Conservation (phyloP, 1,140 invertebrate genomes). For the Drosophila punjabiensis region DNA sequence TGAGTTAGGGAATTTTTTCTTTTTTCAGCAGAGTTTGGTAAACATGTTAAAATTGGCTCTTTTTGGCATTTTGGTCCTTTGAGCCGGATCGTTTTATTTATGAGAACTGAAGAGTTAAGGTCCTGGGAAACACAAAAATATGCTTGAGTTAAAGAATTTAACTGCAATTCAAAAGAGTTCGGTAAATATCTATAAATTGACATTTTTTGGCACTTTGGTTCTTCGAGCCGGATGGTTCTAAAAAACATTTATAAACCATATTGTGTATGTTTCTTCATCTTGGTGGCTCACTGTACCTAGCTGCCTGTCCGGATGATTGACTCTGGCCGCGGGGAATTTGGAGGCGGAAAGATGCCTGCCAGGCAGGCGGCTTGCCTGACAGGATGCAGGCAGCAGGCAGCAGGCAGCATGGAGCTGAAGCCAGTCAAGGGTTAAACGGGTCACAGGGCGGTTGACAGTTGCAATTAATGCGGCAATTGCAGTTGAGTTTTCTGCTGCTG, state of each 20-base stretch:
- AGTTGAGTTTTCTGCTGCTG: slow-evolving; percentile 57
- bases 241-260: background rate
- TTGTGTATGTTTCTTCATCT: background rate
- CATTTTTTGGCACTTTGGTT: too few species aligned
- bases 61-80: too few species aligned
- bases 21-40: too few species aligned
- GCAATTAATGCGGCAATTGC: slow-evolving; percentile 76
- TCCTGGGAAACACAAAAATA: too few species aligned
- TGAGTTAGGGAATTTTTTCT: background rate
- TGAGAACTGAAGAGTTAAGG: too few species aligned
- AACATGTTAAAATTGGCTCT: too few species aligned
- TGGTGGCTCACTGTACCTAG: slow-evolving; percentile 5
- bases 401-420: background rate
- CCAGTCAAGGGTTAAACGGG: slow-evolving; percentile 47
- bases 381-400: slow-evolving; percentile 2
- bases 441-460: slow-evolving; percentile 69
- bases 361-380: background rate
- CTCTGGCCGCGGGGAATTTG: slow-evolving; percentile 33
- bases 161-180: background rate
- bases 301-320: slow-evolving; percentile 52
- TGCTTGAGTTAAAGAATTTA: background rate
- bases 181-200: too few species aligned
- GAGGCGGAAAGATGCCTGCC: slow-evolving; percentile 22
- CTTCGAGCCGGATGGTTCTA: background rate
- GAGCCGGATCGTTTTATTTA: too few species aligned